Evolutionary conservation across 1,140 invertebrate species (phyloP).

Genomic region (Bombus balteatus): DNA sequence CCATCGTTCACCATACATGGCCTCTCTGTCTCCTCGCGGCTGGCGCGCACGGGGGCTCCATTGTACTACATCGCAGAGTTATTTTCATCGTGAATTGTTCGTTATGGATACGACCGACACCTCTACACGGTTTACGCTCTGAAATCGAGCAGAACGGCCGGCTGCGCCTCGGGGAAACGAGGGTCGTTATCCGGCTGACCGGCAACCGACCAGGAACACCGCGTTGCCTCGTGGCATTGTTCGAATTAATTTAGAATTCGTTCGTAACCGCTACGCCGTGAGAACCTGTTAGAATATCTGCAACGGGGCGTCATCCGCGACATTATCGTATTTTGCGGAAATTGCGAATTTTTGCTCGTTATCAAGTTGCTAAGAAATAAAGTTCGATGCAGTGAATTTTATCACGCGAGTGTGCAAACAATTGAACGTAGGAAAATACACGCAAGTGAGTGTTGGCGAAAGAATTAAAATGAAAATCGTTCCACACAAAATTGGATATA

Average conservation of each 20-base stretch:
- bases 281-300: neutral
- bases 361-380: neutral
- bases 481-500: too few species aligned
- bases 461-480: too few species aligned
- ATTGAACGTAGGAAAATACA: too few species aligned
- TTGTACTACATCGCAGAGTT: constrained; percentile 57
- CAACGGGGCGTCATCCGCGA: neutral
- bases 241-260: constrained; percentile 52
- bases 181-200: neutral
- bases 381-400: neutral
- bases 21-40: constrained; percentile 55
- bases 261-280: neutral
- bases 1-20: constrained; percentile 68
- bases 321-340: constrained; percentile 19
- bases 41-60: constrained; percentile 53
- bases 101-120: constrained; percentile 51
- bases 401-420: too few species aligned
- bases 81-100: constrained; percentile 58
- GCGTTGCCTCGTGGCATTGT: constrained; percentile 23
- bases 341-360: neutral
- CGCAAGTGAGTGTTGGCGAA: too few species aligned
- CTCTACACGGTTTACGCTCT: constrained; percentile 35
- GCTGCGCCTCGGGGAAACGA: neutral
- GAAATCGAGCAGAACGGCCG: constrained; percentile 39
- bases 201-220: neutral